Evolutionary conservation across 2,888 invertebrate genomes (phyloP), one percentile per base, ranked within the genome.

Genomic region (Seira sanloemensis): DNA sequence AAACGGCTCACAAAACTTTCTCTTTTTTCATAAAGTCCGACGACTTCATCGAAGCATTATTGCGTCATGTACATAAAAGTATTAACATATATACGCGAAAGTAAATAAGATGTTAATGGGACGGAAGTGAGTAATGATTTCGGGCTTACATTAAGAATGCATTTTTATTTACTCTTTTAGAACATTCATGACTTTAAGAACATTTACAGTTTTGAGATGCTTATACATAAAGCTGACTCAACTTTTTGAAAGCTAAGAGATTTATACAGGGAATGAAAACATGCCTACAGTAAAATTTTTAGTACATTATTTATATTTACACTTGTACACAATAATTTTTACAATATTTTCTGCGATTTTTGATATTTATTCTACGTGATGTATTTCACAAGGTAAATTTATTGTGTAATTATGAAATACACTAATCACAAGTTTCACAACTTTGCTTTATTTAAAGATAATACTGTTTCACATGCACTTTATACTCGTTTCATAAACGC

Each of bases 91-190:
- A n/a, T n/a, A n/a, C n/a, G n/a, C n/a, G 7, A 16, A 58, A 58
- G 58, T 58, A 58, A 58, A 58, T 58, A 58, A 58, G 12, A 58
- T 18, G 58, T 58, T n/a, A 58, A 58, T 58, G 9, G 58, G n/a
- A 16, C 58, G 58, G 58, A 58, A 58, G n/a, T 7, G 37, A 37
- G 37, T 58, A n/a, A 16, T 58, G 4, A 16, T 58, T 58, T 58
- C n/a, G n/a, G n/a, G n/a, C 58, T 58, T 58, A 58, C 58, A 18
- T 58, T 58, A 37, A 12, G n/a, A n/a, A n/a, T 58, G 18, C n/a
- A 58, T 58, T n/a, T n/a, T 58, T 58, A 58, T 58, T 58, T 58
- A 58, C 58, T 58, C 58, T 58, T 58, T 58, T 58, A 58, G n/a
- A 58, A 58, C 58, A 58, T 58, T 58, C n/a, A 58, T 58, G 58